phyloP scores from a whole-genome alignment of 2,797 vertebrate genomes.

The Scolopax rusticola region DNA sequence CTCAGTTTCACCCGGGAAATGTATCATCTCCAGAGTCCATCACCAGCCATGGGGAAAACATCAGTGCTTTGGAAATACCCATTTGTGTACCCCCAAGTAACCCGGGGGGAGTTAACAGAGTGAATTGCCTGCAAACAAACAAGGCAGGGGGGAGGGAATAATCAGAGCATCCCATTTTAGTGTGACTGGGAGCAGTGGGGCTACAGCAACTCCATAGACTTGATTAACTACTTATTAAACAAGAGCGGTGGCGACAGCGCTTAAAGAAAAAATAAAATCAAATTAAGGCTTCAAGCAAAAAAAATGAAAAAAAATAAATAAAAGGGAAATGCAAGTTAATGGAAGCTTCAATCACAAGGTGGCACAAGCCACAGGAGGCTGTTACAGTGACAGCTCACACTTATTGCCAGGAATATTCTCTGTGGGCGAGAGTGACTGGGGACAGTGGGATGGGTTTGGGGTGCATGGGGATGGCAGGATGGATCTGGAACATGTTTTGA shows the following conservation, averaged over 20 bases:
- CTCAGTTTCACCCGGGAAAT: slow-evolving; percentile 6
- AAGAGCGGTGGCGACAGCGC: slow-evolving; percentile 6
- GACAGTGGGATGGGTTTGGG: accelerated
- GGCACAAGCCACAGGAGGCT: background rate
- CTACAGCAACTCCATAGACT: background rate
- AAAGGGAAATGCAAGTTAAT: slow-evolving; percentile 29
- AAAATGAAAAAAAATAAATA: background rate
- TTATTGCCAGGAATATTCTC: background rate
- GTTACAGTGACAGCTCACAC: background rate
- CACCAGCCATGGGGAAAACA: slow-evolving; percentile 27
- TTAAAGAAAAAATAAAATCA: slow-evolving; percentile 48
- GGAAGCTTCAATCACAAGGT: background rate
- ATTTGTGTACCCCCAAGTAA: slow-evolving; percentile 8
- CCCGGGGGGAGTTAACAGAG: slow-evolving; percentile 5
- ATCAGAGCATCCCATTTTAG: slow-evolving; percentile 53
- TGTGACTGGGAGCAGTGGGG: slow-evolving; percentile 36
- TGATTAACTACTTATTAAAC: slow-evolving; percentile 75
- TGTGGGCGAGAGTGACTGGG: accelerated
- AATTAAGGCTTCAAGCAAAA: slow-evolving; percentile 60
- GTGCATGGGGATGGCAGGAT: accelerated
- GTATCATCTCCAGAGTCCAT: slow-evolving; percentile 24
- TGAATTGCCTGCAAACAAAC: slow-evolving; percentile 26
- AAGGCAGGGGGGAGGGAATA: background rate
- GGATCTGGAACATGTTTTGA: background rate
- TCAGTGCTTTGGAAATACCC: background rate